Percentiles rank a stretch among this genome's conserved stretches.
phyloP scores from a whole-genome alignment of 2,888 invertebrate genomes.

The Dermolepida albohirtum region DNA sequence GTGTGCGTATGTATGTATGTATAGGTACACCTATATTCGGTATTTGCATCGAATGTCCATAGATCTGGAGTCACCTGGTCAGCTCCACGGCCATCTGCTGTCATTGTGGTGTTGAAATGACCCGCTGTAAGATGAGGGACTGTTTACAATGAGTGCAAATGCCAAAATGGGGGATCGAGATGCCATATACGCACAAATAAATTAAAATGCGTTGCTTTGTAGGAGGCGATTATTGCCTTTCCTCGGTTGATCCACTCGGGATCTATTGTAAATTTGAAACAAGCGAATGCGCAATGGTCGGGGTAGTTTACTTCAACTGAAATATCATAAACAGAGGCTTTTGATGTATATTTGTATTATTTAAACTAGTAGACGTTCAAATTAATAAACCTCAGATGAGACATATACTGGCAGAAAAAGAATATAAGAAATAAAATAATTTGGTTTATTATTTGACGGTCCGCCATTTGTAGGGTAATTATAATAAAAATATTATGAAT shows the following conservation, averaged over 20 bases:
- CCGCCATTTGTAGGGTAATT: too few relatives aligned
- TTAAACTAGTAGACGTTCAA: too few relatives aligned
- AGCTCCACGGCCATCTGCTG: constrained; percentile 61
- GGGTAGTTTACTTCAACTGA: background rate
- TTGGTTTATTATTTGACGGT: too few relatives aligned
- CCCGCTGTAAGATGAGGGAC: constrained; percentile 52
- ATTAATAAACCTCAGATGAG: too few relatives aligned
- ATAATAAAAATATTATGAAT: too few relatives aligned
- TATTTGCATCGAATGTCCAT: constrained; percentile 55
- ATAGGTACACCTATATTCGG: constrained; percentile 4
- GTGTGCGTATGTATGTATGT: constrained; percentile 5
- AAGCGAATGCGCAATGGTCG: background rate
- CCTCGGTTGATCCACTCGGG: constrained; percentile 12
- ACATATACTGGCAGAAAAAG: too few relatives aligned
- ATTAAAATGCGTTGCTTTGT: constrained; percentile 35
- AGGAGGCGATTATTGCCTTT: constrained; percentile 37
- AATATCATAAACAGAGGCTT: too few relatives aligned
- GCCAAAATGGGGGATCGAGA: constrained; percentile 54
- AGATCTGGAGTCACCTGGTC: constrained; percentile 58
- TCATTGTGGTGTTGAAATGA: constrained; percentile 63
- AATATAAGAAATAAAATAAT: too few relatives aligned
- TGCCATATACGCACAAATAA: constrained; percentile 31
- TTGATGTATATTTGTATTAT: too few relatives aligned
- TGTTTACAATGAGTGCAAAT: constrained; percentile 41
- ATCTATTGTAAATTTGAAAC: background rate